Conservation (phyloP, 2,888 invertebrate species). For the Bombylius major region DNA sequence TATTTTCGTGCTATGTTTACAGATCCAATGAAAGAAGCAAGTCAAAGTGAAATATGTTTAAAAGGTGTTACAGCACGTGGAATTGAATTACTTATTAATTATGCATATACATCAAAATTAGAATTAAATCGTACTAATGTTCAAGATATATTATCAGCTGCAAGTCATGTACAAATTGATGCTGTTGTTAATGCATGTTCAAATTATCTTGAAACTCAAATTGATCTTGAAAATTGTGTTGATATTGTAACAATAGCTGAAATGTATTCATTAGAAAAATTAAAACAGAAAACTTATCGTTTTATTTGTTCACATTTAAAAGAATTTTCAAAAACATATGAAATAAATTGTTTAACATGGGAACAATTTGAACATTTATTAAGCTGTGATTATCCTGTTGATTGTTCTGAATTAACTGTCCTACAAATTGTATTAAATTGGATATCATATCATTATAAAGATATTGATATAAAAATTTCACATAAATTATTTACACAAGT, state of each 20-base stretch:
- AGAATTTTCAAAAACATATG: conserved; percentile 45
- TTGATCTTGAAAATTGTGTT: conserved; percentile 58
- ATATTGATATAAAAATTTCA: conserved; percentile 13
- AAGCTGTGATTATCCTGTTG: conserved; percentile 53
- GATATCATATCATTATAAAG: conserved; percentile 31
- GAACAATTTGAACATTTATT: conserved; percentile 49
- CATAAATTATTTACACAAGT: conserved; percentile 22
- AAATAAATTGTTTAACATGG: conserved; percentile 47
- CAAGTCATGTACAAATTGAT: conserved; percentile 51
- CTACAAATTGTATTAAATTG: conserved; percentile 47
- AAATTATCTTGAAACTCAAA: conserved; percentile 49
- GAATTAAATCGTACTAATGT: conserved; percentile 49
- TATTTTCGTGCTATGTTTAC: conserved; percentile 68
- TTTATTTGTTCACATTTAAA: conserved; percentile 51
- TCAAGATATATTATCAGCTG: conserved; percentile 54
- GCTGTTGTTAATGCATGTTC: conserved; percentile 55
- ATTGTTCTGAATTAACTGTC: conserved; percentile 50
- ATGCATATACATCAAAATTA: conserved; percentile 54
- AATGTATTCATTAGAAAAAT: conserved; percentile 47
- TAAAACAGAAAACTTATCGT: conserved; percentile 47
- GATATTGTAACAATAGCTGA: conserved; percentile 57
- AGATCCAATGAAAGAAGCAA: conserved; percentile 51
- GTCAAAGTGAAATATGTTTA: conserved; percentile 48
- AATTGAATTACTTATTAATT: conserved; percentile 50
- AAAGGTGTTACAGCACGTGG: conserved; percentile 55